These are phyloP conservation scores for Spongilla lacustris DNA, from an alignment of 37 sponge, comb jelly and placozoan genomes.

Conservation along the genomic window DNA sequence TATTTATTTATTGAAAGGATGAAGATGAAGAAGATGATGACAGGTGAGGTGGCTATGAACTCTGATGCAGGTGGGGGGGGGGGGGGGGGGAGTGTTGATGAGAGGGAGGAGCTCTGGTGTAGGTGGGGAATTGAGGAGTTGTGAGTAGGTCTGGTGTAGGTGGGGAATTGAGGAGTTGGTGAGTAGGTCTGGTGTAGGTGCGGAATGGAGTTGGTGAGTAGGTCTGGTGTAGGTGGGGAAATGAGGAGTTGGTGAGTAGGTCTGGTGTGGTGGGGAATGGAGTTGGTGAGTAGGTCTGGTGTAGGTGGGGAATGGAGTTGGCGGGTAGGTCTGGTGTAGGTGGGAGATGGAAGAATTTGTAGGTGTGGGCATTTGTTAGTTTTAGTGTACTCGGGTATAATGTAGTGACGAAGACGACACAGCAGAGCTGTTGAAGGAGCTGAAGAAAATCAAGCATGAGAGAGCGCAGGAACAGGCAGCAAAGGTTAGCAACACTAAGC, in stretches of 20 bases:
- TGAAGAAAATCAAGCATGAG: constrained; percentile 91
- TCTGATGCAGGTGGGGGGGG: neutral
- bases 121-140: too few species aligned
- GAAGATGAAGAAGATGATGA: constrained; percentile 53
- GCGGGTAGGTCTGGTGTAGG: neutral
- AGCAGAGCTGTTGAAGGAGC: constrained; percentile 89
- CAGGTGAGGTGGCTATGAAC: constrained; percentile 8
- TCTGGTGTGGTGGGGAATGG: too few species aligned
- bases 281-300: too few species aligned
- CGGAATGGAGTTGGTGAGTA: too few species aligned
- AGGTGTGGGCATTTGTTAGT: constrained; percentile 2
- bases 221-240: too few species aligned
- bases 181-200: too few species aligned
- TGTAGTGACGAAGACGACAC: constrained; percentile 93
- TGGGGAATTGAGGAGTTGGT: too few species aligned
- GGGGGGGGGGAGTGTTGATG: neutral
- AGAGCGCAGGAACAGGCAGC: constrained; percentile 23
- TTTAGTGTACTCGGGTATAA: neutral
- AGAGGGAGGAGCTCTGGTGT: neutral
- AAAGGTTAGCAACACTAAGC: constrained; percentile 8
- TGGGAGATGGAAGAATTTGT: constrained; percentile 31
- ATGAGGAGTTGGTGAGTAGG: too few species aligned
- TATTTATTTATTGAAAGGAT: neutral
- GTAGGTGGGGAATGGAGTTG: too few species aligned
- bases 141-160: too few species aligned